Evolutionary conservation across 2,888 invertebrate species (phyloP).

Genomic region (Eurytoma californica): DNA sequence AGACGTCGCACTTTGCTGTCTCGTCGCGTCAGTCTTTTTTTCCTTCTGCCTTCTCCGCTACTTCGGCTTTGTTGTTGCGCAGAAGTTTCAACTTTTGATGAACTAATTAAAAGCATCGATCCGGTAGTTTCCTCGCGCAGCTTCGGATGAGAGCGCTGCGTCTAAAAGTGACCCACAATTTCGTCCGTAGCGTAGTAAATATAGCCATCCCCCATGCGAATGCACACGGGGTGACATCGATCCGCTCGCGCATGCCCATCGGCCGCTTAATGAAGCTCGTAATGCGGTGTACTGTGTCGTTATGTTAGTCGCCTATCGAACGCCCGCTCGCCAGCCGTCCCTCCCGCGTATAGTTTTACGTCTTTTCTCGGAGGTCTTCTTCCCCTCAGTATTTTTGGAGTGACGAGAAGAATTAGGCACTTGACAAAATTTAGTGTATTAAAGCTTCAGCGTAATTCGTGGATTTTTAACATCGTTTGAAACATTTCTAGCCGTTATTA

Average conservation of each 20-base stretch:
- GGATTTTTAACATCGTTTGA: too few relatives aligned
- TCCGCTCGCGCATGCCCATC: conserved; percentile 36
- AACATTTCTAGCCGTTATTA: too few relatives aligned
- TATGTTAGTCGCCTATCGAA: conserved; percentile 51
- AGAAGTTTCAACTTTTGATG: too few relatives aligned
- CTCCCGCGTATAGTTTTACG: conserved; percentile 55
- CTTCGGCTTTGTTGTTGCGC: too few relatives aligned
- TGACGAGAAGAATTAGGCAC: too few relatives aligned
- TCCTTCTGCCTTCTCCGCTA: too few relatives aligned
- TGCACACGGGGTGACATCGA: conserved; percentile 39
- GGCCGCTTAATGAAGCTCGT: conserved; percentile 56
- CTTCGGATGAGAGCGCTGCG: not conserved
- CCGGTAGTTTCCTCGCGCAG: too few relatives aligned
- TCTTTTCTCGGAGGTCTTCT: not conserved
- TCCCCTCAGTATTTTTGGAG: not conserved
- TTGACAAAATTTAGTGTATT: too few relatives aligned
- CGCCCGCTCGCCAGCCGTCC: conserved; percentile 49
- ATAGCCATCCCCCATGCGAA: not conserved
- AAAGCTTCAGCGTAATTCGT: too few relatives aligned
- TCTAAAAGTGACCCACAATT: conserved; percentile 16
- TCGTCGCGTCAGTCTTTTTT: not conserved
- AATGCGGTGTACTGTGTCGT: conserved; percentile 56
- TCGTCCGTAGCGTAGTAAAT: not conserved
- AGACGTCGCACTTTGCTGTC: not conserved
- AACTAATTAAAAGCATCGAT: too few relatives aligned